Evolutionary conservation across 1,140 invertebrate species (phyloP).

Genomic region (Rhagoletis pomonella): DNA sequence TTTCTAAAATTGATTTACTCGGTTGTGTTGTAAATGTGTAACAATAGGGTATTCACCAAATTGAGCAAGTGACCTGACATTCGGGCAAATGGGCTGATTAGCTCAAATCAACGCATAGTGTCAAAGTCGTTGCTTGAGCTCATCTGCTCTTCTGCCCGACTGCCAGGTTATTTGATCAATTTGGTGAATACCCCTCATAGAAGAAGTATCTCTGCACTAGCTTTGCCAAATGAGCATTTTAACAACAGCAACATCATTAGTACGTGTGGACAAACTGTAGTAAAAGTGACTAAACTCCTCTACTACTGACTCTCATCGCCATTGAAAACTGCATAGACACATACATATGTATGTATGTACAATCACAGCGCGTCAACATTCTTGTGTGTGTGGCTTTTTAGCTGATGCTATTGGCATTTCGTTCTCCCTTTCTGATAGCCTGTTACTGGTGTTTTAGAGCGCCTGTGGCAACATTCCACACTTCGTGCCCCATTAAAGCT

Average conservation of each 20-base stretch:
- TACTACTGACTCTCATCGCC: no score
- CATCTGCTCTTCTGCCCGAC: no score
- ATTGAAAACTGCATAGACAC: no score
- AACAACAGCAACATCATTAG: not conserved
- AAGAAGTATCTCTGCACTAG: not conserved
- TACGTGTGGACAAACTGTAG: not conserved
- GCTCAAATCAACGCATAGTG: no score
- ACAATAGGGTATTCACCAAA: no score
- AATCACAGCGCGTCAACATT: conserved; percentile 19
- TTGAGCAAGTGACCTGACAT: no score
- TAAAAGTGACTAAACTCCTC: not conserved
- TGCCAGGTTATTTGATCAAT: no score
- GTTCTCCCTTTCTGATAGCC: not conserved
- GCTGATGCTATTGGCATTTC: not conserved
- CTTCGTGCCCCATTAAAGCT: not conserved
- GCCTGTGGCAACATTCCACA: not conserved
- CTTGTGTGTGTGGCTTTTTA: not conserved
- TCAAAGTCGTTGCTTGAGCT: no score
- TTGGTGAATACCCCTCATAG: no score
- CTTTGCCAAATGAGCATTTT: not conserved
- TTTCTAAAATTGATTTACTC: no score
- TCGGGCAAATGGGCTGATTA: no score
- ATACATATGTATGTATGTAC: not conserved
- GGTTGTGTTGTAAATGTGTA: no score
- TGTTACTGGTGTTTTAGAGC: not conserved